These are phyloP conservation scores for Stegastes partitus DNA, from an alignment of 2,113 vertebrate genomes.

Conservation along the genomic window DNA sequence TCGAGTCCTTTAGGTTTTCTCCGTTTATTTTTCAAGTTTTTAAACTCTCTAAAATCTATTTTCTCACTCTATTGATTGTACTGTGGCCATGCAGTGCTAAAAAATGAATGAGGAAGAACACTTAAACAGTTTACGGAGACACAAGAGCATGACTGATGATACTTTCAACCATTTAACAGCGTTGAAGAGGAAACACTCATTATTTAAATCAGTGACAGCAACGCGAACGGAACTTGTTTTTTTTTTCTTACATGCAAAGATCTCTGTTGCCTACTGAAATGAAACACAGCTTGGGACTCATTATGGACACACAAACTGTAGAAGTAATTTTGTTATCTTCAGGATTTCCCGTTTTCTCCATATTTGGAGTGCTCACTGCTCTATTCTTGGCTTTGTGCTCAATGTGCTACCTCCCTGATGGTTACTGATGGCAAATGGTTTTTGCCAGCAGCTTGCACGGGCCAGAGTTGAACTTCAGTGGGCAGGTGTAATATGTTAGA, in stretches of 20 bases:
- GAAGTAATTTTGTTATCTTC: not conserved
- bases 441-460: conserved; percentile 1
- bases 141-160: conserved; percentile 39
- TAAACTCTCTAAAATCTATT: not conserved
- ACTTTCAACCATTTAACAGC: conserved; percentile 31
- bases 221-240: not conserved
- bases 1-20: not conserved
- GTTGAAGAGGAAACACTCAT: conserved; percentile 4
- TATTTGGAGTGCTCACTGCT: conserved; percentile 4
- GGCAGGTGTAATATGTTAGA: conserved; percentile 1
- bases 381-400: conserved; percentile 11
- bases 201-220: not conserved
- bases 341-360: conserved; percentile 13
- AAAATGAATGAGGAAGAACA: conserved; percentile 39
- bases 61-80: conserved; percentile 15
- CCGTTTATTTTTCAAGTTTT: not conserved
- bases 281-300: not conserved
- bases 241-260: conserved; percentile 6
- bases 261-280: not conserved
- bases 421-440: not conserved
- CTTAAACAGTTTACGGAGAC: conserved; percentile 38
- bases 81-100: conserved; percentile 14
- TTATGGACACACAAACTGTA: not conserved
- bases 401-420: not conserved
- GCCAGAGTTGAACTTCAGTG: not conserved